Evolutionary conservation across 2,797 vertebrate genomes (phyloP).

Genomic region (Antrozous pallidus): DNA sequence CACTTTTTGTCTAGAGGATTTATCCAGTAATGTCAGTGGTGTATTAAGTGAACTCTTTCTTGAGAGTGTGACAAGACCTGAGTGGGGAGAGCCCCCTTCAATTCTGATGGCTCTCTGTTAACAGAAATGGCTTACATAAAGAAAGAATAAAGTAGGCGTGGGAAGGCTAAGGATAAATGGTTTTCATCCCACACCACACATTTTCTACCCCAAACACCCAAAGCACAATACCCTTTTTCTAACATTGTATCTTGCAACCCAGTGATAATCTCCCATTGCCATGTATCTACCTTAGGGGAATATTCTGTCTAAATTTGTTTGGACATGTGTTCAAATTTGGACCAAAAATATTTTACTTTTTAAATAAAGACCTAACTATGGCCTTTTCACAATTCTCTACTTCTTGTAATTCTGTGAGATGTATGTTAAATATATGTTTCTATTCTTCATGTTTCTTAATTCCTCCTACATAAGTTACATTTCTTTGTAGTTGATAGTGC

Average conservation of each 20-base stretch:
- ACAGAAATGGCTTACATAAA: neutral
- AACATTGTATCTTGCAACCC: neutral
- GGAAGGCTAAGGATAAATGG: neutral
- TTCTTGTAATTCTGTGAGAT: neutral
- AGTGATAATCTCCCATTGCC: neutral
- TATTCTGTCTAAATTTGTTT: neutral
- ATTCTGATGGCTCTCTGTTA: neutral
- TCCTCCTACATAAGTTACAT: neutral
- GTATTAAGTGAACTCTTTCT: neutral
- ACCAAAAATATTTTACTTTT: too few species aligned
- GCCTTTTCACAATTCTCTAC: neutral
- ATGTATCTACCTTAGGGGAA: neutral
- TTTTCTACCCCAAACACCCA: neutral
- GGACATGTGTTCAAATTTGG: neutral
- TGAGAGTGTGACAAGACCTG: neutral
- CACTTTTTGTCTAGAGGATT: too few species aligned
- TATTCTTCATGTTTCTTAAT: neutral
- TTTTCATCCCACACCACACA: neutral
- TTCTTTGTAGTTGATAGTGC: neutral
- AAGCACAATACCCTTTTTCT: neutral
- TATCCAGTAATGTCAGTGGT: too few species aligned
- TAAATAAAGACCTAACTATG: neutral
- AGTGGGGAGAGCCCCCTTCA: neutral
- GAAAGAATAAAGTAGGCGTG: neutral
- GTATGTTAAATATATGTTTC: neutral